Conservation (phyloP, 2,888 invertebrate genomes). For the Pollenia angustigena region DNA sequence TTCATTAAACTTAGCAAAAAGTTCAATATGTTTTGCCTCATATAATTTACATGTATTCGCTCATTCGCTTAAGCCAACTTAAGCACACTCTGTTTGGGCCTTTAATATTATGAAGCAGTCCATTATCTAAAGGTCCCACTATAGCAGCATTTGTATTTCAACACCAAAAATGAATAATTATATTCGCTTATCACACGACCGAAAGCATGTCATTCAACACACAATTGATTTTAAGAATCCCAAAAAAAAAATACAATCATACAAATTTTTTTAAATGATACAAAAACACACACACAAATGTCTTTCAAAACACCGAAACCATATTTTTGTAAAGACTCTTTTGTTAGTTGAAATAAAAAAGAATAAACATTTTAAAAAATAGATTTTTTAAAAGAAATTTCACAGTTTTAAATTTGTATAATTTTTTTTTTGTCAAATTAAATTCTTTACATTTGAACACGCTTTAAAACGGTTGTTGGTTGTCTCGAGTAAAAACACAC, state of each 20-base stretch:
- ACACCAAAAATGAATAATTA: slow-evolving; percentile 49
- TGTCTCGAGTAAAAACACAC: background rate
- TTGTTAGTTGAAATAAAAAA: too few species aligned
- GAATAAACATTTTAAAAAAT: background rate
- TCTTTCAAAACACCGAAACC: background rate
- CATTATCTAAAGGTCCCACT: background rate
- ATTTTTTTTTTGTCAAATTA: background rate
- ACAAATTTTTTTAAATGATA: background rate
- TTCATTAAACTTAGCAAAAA: too few species aligned
- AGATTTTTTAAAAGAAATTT: background rate
- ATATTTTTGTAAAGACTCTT: background rate
- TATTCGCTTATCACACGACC: slow-evolving; percentile 45
- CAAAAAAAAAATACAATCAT: slow-evolving; percentile 16
- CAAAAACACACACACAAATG: background rate
- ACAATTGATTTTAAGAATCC: slow-evolving; percentile 41
- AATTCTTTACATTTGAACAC: slow-evolving; percentile 25
- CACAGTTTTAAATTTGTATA: background rate
- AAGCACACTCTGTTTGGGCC: too few species aligned
- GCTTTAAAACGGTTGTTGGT: background rate
- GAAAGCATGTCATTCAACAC: slow-evolving; percentile 51
- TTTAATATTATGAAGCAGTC: background rate
- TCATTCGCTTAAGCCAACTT: too few species aligned
- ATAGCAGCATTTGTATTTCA: slow-evolving; percentile 38
- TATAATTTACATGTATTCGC: too few species aligned
- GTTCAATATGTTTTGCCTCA: too few species aligned